Conservation (phyloP, 2,113 vertebrate species). For the Pituophis catenifer region DNA sequence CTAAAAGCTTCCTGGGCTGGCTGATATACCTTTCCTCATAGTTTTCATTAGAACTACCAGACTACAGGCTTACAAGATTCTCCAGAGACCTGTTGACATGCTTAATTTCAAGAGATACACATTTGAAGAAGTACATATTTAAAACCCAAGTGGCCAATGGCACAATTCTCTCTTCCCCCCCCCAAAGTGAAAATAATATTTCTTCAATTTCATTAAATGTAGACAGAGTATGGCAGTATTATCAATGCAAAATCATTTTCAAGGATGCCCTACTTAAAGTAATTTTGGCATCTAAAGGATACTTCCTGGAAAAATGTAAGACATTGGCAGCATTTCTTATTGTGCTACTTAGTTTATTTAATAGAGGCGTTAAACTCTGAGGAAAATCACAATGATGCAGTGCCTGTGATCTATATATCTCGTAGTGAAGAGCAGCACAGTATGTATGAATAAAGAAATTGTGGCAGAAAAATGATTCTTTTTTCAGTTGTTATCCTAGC, state of each 20-base stretch:
- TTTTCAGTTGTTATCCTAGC: neutral
- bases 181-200: neutral
- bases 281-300: neutral
- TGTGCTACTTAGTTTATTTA: neutral
- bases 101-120: neutral
- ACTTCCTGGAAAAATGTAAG: neutral
- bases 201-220: neutral
- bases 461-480: neutral
- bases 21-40: neutral
- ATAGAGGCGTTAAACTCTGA: neutral
- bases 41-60: neutral
- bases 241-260: neutral
- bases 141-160: neutral
- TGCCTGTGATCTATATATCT: neutral
- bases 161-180: neutral
- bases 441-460: slow-evolving; percentile 23
- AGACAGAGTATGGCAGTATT: neutral
- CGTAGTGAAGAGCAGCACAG: neutral
- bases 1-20: neutral
- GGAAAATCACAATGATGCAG: neutral
- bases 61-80: neutral
- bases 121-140: neutral
- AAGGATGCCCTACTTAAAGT: neutral
- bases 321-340: neutral
- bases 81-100: neutral